Evolutionary conservation across 1,140 invertebrate genomes (phyloP), one percentile per base, ranked within the genome.

Genomic region (Polyergus mexicanus): DNA sequence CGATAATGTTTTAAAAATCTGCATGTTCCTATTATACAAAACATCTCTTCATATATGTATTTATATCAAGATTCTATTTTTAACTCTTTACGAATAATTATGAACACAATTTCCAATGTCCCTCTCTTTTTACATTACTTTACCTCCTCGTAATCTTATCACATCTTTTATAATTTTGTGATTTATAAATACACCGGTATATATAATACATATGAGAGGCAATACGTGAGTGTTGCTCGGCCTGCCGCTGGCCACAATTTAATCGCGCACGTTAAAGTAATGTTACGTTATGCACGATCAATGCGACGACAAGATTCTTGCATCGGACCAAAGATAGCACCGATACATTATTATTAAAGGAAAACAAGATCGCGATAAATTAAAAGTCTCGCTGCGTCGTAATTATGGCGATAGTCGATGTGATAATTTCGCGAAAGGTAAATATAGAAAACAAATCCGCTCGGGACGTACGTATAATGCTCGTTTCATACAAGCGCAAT

Each of bases 241-340:
- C 66, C 66, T 28, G 66, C 25, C 77, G 60, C 62, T 19, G 54
- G 65, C 47, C 47, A 65, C 77, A 69, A 68, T 80, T 81, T 81
- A 81, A 83, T 83, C 68, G 68, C 78, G 68, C 78, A 25, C 35
- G 68, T 72, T 83, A 72, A 83, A 72, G 54, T 60, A 83, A 83
- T 72, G 54, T 83, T 83, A 72, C 66, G 78, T 72, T 72, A 83
- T 60, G 32, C 38, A 38, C 78, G 78, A 62, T 71, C 78, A 72
- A 83, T 62, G 68, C 68, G 78, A 83, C 78, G 78, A 83, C 78
- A 83, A 83, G 54, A 83, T 83, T 83, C 78, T 83, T 83, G 68
- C 51, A 25, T 72, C 38, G 35, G 25, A 72, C 78, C 78, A 83
- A 72, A 83, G 78, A 83, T 72, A 83, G 78, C 78, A 72, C 68